These are phyloP conservation scores for Drosophila incognita DNA, from an alignment of 2,888 invertebrate species.

Conservation along the genomic window DNA sequence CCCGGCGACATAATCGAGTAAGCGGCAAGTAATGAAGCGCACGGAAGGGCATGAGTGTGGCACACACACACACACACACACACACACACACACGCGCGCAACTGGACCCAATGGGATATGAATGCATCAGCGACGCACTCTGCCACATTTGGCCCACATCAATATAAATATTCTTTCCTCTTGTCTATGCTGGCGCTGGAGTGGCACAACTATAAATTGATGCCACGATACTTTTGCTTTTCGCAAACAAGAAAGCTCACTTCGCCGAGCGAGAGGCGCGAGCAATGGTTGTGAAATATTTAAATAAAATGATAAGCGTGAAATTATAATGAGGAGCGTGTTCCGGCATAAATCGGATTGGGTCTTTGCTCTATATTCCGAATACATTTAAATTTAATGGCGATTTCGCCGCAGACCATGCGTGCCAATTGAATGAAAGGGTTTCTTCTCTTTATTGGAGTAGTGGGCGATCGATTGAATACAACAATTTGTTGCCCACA, in stretches of 20 bases:
- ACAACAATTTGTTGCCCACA: slow-evolving; percentile 44
- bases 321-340: slow-evolving; percentile 80
- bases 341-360: slow-evolving; percentile 73
- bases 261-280: slow-evolving; percentile 39
- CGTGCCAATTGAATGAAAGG: slow-evolving; percentile 48
- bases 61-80: slow-evolving; percentile 23
- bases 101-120: slow-evolving; percentile 81
- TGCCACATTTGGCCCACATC: slow-evolving; percentile 29
- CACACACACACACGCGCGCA: slow-evolving; percentile 30
- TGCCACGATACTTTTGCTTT: slow-evolving; percentile 59
- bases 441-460: slow-evolving; percentile 1
- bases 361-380: slow-evolving; percentile 14
- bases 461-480: neutral
- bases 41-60: slow-evolving; percentile 26
- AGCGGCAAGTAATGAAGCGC: slow-evolving; percentile 69
- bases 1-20: slow-evolving; percentile 74
- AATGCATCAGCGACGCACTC: slow-evolving; percentile 67
- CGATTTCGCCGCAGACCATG: slow-evolving; percentile 33
- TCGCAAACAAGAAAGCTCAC: slow-evolving; percentile 76
- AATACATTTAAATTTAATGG: slow-evolving; percentile 53
- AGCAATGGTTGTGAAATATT: slow-evolving; percentile 45
- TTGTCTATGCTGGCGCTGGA: neutral
- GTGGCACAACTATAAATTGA: slow-evolving; percentile 70
- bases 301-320: slow-evolving; percentile 81
- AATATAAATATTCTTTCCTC: slow-evolving; percentile 47